A percentile compares a stretch with the other conserved stretches of the same genome.
These are phyloP conservation scores for Pegoplata infirma DNA, from an alignment of 2,888 invertebrate genomes.

Conservation along the genomic window DNA sequence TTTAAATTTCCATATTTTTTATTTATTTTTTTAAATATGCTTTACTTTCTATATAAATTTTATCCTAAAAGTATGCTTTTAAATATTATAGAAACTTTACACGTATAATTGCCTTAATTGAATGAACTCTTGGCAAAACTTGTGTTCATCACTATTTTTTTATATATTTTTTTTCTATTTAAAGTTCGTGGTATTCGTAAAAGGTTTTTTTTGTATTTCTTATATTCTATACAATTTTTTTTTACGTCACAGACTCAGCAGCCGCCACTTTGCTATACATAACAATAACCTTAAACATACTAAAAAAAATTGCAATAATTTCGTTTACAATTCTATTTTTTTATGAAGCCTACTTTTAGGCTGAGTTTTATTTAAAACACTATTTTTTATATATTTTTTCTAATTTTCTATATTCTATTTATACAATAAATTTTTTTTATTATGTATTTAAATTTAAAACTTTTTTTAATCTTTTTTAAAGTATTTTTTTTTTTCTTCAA, in stretches of 20 bases:
- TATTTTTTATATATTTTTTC: conserved; percentile 10
- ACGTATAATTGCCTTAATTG: conserved; percentile 23
- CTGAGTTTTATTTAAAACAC: conserved; percentile 20
- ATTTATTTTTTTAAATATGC: not conserved
- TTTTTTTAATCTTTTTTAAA: conserved; percentile 14
- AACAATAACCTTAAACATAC: conserved; percentile 61
- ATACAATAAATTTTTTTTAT: no score
- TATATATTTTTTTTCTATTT: conserved; percentile 7
- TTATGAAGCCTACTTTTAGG: conserved; percentile 50
- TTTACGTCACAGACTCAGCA: conserved; percentile 63
- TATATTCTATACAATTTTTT: conserved; percentile 29
- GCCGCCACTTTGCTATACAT: conserved; percentile 63
- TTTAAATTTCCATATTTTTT: not conserved
- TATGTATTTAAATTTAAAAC: conserved; percentile 4
- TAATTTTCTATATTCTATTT: not conserved
- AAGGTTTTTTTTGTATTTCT: conserved; percentile 26
- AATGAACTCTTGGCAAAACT: conserved; percentile 23
- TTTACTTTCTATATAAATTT: conserved; percentile 8
- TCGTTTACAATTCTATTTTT: conserved; percentile 3
- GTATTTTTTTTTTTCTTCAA: conserved; percentile 9
- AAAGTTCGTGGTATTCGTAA: conserved; percentile 25
- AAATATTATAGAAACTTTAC: not conserved
- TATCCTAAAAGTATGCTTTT: conserved; percentile 23
- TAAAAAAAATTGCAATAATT: conserved; percentile 54
- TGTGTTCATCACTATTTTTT: conserved; percentile 14